Conservation (phyloP, 1,140 invertebrate genomes). For the Anastrepha ludens region DNA sequence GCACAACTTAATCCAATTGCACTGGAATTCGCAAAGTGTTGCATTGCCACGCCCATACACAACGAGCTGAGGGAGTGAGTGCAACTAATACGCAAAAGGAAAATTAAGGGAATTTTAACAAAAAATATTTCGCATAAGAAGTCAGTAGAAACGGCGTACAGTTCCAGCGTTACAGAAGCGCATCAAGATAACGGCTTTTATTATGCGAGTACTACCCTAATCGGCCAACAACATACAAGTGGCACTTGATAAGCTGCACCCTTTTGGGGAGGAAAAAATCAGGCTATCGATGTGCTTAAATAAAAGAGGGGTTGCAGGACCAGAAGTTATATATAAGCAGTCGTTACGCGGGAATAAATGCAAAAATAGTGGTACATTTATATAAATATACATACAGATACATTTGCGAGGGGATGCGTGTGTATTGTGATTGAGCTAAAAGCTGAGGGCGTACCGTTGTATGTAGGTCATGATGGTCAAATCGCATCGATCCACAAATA, state of each 20-base stretch:
- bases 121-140: constrained; percentile 40
- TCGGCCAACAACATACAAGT: neutral
- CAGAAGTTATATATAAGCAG: too few relatives aligned
- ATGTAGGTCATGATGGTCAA: constrained; percentile 17
- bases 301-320: too few relatives aligned
- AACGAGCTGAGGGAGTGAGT: neutral
- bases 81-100: neutral
- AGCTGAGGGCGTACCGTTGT: neutral
- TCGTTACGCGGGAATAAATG: neutral
- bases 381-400: neutral
- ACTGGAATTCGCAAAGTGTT: neutral
- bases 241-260: neutral
- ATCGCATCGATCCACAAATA: constrained; percentile 9
- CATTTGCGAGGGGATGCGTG: neutral
- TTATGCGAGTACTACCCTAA: neutral
- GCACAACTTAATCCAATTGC: neutral
- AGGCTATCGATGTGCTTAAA: too few relatives aligned
- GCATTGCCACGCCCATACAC: neutral
- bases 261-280: neutral
- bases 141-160: neutral
- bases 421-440: neutral
- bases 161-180: neutral
- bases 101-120: constrained; percentile 31
- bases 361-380: neutral
- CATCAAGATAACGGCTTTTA: neutral